Percentiles rank a stretch among this genome's conserved stretches.
Evolutionary conservation across 2,797 vertebrate genomes (phyloP).

Genomic region (Nasua narica): DNA sequence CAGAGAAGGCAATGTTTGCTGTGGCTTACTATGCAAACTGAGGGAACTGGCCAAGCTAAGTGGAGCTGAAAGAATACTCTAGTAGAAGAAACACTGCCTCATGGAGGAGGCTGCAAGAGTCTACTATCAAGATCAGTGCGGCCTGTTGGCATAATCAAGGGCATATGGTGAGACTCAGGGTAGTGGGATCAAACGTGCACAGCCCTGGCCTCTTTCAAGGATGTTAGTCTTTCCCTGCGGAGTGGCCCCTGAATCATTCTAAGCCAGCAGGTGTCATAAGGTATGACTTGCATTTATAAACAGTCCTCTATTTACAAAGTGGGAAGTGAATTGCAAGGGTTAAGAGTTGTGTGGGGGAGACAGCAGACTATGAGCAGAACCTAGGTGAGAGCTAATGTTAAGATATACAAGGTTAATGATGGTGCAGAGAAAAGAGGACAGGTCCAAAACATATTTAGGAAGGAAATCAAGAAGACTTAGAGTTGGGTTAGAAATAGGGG

Average conservation of each 20-base stretch:
- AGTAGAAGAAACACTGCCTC: background rate
- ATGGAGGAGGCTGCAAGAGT: background rate
- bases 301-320: background rate
- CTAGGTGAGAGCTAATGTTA: background rate
- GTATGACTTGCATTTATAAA: background rate
- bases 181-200: background rate
- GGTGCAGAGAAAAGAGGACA: background rate
- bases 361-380: background rate
- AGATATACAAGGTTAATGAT: background rate
- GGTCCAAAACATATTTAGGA: background rate
- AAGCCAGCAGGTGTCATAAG: background rate
- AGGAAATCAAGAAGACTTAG: background rate
- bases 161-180: background rate
- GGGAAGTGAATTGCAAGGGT: background rate
- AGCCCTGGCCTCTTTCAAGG: background rate
- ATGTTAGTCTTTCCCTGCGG: background rate
- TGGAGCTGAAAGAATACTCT: background rate
- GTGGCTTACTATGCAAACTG: background rate
- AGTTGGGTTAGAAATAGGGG: background rate
- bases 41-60: background rate
- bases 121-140: background rate
- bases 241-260: background rate
- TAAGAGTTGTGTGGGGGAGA: background rate
- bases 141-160: background rate
- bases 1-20: background rate